Conservation (phyloP, 2,888 invertebrate genomes). For the Dorcus parallelipipedus region DNA sequence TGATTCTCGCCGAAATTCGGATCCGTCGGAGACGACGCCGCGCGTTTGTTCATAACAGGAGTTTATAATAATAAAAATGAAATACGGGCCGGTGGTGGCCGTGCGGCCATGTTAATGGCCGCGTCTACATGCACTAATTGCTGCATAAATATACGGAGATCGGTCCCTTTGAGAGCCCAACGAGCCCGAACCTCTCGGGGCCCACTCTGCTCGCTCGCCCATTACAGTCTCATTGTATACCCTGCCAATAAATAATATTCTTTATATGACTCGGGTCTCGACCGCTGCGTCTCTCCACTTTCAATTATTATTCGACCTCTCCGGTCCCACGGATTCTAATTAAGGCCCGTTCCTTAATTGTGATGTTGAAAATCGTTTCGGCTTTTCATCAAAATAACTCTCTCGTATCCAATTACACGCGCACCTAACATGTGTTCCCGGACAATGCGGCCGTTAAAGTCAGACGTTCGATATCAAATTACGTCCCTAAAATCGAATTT, state of each 20-base stretch:
- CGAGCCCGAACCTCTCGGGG: constrained; percentile 16
- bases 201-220: constrained; percentile 31
- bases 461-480: no score
- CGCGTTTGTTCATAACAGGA: constrained; percentile 13
- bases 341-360: constrained; percentile 44
- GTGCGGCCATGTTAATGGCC: constrained; percentile 33
- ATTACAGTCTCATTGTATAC: constrained; percentile 49
- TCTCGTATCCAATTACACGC: not conserved
- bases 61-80: constrained; percentile 20
- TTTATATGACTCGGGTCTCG: constrained; percentile 45
- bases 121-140: constrained; percentile 39
- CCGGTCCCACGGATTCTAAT: constrained; percentile 41
- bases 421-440: not conserved
- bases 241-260: constrained; percentile 49
- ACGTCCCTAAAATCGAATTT: no score
- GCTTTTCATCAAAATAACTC: constrained; percentile 7
- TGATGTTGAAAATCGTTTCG: constrained; percentile 25
- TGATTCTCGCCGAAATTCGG: not conserved
- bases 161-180: constrained; percentile 40
- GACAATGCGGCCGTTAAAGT: no score
- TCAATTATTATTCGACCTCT: constrained; percentile 35
- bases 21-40: not conserved
- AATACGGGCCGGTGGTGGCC: constrained; percentile 14
- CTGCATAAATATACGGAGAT: constrained; percentile 42
- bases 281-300: constrained; percentile 34